phyloP scores from a whole-genome alignment of 2,797 vertebrate genomes.

The Adelosebastes latens region DNA sequence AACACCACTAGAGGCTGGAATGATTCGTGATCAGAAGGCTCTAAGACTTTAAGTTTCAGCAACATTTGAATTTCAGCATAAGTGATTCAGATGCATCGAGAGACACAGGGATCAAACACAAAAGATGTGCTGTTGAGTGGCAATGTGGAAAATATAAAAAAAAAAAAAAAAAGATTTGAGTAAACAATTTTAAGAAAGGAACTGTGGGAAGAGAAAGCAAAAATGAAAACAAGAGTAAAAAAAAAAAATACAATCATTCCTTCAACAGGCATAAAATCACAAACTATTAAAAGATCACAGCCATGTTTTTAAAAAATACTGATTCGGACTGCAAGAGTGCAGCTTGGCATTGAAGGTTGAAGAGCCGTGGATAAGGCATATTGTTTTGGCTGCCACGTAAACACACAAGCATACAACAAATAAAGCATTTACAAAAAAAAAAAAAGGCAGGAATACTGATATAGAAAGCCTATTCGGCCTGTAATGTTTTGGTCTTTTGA shows the following conservation, averaged over 20 bases:
- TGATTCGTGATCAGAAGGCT: neutral
- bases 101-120: slow-evolving; percentile 7
- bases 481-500: slow-evolving; percentile 36
- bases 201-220: neutral
- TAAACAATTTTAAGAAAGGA: slow-evolving; percentile 15
- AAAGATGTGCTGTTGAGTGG: neutral
- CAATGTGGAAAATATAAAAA: neutral
- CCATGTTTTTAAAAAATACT: slow-evolving; percentile 58
- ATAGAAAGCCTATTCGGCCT: slow-evolving; percentile 1
- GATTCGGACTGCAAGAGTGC: slow-evolving; percentile 39
- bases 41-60: slow-evolving; percentile 21
- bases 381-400: neutral
- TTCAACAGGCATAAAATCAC: slow-evolving; percentile 37
- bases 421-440: slow-evolving; percentile 16
- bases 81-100: slow-evolving; percentile 57
- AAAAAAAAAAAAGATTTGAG: neutral
- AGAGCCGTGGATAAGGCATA: neutral
- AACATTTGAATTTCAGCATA: slow-evolving; percentile 48
- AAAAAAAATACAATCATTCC: slow-evolving; percentile 32
- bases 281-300: slow-evolving; percentile 27
- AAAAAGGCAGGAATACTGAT: slow-evolving; percentile 72
- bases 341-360: neutral
- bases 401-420: slow-evolving; percentile 27
- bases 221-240: neutral
- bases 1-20: neutral